phyloP scores from a whole-genome alignment of 2,797 vertebrate genomes.

The Apodemus agrarius region DNA sequence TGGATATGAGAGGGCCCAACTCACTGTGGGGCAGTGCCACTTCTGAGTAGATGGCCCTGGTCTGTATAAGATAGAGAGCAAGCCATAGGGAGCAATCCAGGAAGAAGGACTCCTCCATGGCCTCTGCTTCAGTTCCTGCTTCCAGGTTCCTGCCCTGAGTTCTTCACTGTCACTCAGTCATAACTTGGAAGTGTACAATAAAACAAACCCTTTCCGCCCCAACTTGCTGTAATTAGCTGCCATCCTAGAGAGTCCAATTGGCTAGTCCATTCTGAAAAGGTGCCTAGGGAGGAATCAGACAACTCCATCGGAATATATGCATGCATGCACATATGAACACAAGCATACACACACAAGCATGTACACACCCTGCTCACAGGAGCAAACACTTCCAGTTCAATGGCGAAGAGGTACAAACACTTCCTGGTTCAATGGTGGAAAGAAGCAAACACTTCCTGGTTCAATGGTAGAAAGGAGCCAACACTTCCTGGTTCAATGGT shows the following conservation, averaged over 20 bases:
- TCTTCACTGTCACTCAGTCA: neutral
- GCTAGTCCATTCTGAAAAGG: neutral
- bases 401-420: neutral
- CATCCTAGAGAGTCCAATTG: neutral
- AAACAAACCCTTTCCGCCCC: neutral
- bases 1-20: neutral
- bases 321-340: neutral
- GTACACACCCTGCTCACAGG: neutral
- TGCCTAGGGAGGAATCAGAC: neutral
- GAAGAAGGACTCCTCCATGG: neutral
- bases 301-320: neutral
- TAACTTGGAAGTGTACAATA: no score
- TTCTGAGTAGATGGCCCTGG: neutral
- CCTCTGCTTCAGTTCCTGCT: neutral
- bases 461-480: neutral
- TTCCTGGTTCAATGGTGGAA: neutral
- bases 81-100: neutral
- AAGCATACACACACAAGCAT: neutral
- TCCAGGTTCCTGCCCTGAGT: neutral
- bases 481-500: neutral
- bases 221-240: neutral
- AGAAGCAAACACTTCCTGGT: neutral
- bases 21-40: neutral
- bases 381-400: neutral
- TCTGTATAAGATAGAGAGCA: no score